A percentile compares a stretch with the other conserved stretches of the same genome.
phyloP scores from a whole-genome alignment of 2,797 vertebrate species.

The Molossus molossus region DNA sequence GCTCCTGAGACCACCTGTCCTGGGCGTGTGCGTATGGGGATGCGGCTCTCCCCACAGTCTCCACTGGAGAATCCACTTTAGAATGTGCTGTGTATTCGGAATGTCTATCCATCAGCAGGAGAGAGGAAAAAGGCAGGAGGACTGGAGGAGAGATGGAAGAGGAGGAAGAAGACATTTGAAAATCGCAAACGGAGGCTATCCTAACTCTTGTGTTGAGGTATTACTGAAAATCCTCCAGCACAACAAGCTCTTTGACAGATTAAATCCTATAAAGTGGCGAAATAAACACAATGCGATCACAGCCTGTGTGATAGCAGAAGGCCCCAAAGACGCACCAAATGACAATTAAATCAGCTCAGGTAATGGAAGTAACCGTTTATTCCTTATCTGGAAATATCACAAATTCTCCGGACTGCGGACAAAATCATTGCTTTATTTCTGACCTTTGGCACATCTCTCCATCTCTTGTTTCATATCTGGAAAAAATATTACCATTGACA shows the following conservation, averaged over 20 bases:
- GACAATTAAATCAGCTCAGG: conserved; percentile 1
- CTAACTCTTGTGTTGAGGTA: conserved; percentile 55
- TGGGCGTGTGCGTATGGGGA: conserved; percentile 80
- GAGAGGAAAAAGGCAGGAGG: background rate
- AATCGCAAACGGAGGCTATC: conserved; percentile 60
- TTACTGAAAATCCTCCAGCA: conserved; percentile 68
- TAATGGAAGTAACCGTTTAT: background rate
- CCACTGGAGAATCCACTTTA: conserved; percentile 83
- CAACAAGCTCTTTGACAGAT: background rate
- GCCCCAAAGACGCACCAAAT: background rate
- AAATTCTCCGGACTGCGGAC: background rate
- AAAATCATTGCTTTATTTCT: conserved; percentile 4
- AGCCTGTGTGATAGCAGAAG: background rate
- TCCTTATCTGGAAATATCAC: conserved; percentile 24
- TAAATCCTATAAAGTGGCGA: conserved; percentile 4
- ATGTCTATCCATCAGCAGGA: conserved; percentile 78
- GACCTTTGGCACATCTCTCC: background rate
- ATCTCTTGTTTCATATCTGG: background rate
- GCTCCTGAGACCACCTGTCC: conserved; percentile 84
- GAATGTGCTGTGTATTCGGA: conserved; percentile 74
- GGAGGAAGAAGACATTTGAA: conserved; percentile 55
- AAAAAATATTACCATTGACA: conserved; percentile 27
- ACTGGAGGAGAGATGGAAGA: background rate
- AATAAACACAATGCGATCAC: conserved; percentile 54
- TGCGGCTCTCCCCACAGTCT: conserved; percentile 80